phyloP scores from a whole-genome alignment of 2,797 vertebrate species.

The Periophthalmus magnuspinnatus region DNA sequence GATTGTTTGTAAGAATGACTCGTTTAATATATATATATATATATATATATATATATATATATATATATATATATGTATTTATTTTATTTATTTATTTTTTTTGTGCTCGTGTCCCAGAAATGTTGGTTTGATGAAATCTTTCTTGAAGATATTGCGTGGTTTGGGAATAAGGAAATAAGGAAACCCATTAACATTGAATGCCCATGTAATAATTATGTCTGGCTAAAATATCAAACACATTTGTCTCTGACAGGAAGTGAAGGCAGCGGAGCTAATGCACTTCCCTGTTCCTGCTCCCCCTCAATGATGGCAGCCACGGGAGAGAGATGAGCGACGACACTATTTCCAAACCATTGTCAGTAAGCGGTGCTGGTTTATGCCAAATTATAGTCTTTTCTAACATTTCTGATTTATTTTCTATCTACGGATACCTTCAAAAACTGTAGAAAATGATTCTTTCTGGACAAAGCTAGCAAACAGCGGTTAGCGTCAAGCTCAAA shows the following conservation, averaged over 20 bases:
- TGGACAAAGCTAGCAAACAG: slow-evolving; percentile 67
- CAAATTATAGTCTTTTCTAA: slow-evolving; percentile 27
- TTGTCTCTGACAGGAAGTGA: not conserved
- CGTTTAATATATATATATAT: too few relatives aligned
- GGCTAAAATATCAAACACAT: not conserved
- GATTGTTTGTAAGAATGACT: not conserved
- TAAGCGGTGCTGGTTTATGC: slow-evolving; percentile 16
- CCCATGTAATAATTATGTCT: not conserved
- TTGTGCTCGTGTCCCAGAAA: not conserved
- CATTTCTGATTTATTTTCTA: slow-evolving; percentile 9
- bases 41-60: too few relatives aligned
- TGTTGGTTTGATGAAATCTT: not conserved
- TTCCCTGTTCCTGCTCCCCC: slow-evolving; percentile 67
- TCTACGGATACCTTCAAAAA: slow-evolving; percentile 16
- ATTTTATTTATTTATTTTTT: not conserved
- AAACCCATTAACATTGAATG: not conserved
- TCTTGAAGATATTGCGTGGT: not conserved
- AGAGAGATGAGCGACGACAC: slow-evolving; percentile 58
- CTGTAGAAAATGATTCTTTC: slow-evolving; percentile 48
- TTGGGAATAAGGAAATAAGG: too few relatives aligned
- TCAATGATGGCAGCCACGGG: slow-evolving; percentile 71
- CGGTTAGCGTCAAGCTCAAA: slow-evolving; percentile 62
- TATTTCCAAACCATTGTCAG: slow-evolving; percentile 47
- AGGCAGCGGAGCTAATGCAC: slow-evolving; percentile 39
- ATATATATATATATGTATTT: too few relatives aligned